Percentiles rank a stretch among this genome's conserved stretches.
Evolutionary conservation across 2,113 vertebrate genomes (phyloP).

Genomic region (Plectropomus leopardus): DNA sequence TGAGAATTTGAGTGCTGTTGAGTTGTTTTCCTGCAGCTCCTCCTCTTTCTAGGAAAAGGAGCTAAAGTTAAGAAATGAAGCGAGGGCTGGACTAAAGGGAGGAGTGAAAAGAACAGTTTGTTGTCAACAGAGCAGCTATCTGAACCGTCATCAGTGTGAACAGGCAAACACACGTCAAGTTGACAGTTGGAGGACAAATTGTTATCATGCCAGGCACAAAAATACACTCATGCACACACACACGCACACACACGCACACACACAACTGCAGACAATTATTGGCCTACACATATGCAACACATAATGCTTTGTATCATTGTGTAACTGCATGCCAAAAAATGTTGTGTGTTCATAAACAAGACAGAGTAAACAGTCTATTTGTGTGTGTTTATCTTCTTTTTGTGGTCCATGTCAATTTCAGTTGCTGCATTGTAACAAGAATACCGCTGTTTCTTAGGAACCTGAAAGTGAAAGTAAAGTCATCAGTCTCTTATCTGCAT

Average conservation of each 20-base stretch:
- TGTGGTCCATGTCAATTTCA: neutral
- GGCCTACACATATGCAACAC: neutral
- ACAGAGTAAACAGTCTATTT: neutral
- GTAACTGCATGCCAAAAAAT: neutral
- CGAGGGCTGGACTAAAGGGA: neutral
- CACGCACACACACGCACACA: neutral
- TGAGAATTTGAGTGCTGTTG: neutral
- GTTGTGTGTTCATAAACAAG: too few species aligned
- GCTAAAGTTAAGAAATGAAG: neutral
- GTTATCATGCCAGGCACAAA: neutral
- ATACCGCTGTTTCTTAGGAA: slow-evolving; percentile 28
- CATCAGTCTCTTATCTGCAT: neutral
- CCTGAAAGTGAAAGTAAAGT: slow-evolving; percentile 56
- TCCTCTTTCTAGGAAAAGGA: slow-evolving; percentile 2
- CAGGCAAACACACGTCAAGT: neutral
- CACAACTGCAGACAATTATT: neutral
- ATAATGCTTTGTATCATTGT: neutral
- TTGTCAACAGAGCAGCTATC: neutral
- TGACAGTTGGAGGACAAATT: neutral
- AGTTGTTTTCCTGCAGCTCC: slow-evolving; percentile 2
- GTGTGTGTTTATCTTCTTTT: neutral
- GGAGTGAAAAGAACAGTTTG: neutral
- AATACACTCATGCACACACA: neutral
- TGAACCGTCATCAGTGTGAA: neutral
- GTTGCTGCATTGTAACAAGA: neutral